Evolutionary conservation across 2,113 vertebrate species (phyloP).

Genomic region (Glaucomys volans): DNA sequence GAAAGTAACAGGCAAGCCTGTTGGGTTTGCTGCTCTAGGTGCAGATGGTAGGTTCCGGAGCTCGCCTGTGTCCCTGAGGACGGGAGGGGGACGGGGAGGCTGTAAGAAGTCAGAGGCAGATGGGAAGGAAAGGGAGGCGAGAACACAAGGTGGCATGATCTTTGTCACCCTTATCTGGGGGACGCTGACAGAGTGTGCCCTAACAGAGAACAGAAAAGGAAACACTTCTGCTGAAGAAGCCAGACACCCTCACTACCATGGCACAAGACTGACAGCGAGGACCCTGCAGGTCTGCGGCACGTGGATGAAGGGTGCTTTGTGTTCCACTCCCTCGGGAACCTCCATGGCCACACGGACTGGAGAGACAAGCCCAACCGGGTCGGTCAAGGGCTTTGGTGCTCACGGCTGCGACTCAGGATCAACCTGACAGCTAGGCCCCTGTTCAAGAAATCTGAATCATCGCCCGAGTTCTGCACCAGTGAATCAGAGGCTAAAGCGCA

Average conservation of each 20-base stretch:
- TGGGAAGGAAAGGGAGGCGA: neutral
- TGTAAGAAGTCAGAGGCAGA: neutral
- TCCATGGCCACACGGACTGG: fast-evolving
- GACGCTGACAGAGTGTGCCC: neutral
- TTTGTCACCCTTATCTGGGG: conserved; percentile 3
- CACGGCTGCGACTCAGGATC: neutral
- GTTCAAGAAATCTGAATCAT: conserved; percentile 58
- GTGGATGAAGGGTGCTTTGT: conserved; percentile 12
- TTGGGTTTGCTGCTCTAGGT: neutral
- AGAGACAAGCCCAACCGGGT: neutral
- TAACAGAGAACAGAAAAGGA: conserved; percentile 24
- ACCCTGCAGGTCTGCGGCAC: neutral
- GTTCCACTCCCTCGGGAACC: conserved; percentile 9
- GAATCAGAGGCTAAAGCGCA: conserved; percentile 50
- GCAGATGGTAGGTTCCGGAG: neutral
- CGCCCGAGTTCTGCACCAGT: neutral
- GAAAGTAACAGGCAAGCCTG: neutral
- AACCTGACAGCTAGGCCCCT: conserved; percentile 26
- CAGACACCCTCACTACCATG: neutral
- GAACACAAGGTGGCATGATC: neutral
- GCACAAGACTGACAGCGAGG: neutral
- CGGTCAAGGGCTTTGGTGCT: neutral
- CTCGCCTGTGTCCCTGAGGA: neutral
- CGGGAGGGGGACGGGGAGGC: neutral
- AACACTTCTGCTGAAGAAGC: conserved; percentile 3